phyloP scores from a whole-genome alignment of 1,140 invertebrate genomes.

The Lethrus apterus region DNA sequence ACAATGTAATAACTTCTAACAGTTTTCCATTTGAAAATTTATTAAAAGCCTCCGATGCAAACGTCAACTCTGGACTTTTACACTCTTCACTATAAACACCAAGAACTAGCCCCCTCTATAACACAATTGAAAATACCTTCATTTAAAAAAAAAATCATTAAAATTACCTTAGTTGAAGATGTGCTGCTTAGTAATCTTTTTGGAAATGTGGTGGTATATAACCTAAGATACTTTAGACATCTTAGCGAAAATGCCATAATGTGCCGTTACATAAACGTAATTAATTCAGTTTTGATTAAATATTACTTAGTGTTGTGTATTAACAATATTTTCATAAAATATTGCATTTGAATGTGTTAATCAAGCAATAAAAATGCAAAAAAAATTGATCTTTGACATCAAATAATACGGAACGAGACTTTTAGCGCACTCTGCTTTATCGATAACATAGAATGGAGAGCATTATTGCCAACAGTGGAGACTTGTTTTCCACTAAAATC shows the following conservation, averaged over 20 bases:
- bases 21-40: conserved; percentile 44
- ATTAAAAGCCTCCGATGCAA: conserved; percentile 46
- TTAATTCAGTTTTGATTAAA: too few relatives aligned
- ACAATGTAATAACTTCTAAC: conserved; percentile 46
- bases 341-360: too few relatives aligned
- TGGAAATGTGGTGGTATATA: not conserved
- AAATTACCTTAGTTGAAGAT: not conserved
- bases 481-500: too few relatives aligned
- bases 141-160: not conserved
- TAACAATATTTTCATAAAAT: too few relatives aligned
- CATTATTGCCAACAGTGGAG: too few relatives aligned
- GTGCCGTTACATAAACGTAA: too few relatives aligned
- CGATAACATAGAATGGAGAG: too few relatives aligned
- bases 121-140: conserved; percentile 20
- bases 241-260: not conserved
- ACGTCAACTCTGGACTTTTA: conserved; percentile 43
- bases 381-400: too few relatives aligned
- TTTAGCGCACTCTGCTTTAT: too few relatives aligned
- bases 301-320: too few relatives aligned
- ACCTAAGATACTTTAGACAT: not conserved
- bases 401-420: too few relatives aligned
- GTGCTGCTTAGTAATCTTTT: not conserved
- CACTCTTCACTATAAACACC: conserved; percentile 48
- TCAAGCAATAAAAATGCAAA: too few relatives aligned
- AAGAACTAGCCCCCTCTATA: conserved; percentile 49